phyloP scores from a whole-genome alignment of 2,888 invertebrate genomes.

The Eupithecia subfuscata region DNA sequence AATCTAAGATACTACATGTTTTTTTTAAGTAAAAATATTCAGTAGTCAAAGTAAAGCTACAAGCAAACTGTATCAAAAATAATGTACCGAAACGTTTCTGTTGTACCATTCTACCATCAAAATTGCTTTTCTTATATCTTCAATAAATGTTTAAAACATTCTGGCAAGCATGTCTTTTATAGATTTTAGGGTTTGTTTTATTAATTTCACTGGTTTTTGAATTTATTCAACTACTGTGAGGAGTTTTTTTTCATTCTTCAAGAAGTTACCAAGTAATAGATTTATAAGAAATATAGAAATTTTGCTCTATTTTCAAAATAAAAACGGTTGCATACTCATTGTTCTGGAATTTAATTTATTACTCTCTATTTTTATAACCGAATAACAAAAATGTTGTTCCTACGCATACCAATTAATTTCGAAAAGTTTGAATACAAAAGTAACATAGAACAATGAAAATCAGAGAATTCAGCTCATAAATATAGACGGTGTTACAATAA shows the following conservation, averaged over 20 bases:
- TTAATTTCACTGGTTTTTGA: constrained; percentile 70
- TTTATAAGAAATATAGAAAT: not conserved
- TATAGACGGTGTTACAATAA: constrained; percentile 70
- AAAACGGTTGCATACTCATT: not conserved
- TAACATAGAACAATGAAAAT: constrained; percentile 48
- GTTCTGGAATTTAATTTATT: not conserved
- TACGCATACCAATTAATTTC: constrained; percentile 16
- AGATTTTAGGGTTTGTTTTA: constrained; percentile 78
- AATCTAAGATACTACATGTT: not conserved
- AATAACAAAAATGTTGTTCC: constrained; percentile 1
- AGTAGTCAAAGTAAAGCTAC: constrained; percentile 54
- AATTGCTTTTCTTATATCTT: constrained; percentile 79
- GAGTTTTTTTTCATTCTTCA: not conserved
- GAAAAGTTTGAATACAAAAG: constrained; percentile 32
- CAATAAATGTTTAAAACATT: constrained; percentile 80
- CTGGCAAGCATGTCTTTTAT: constrained; percentile 82
- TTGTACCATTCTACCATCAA: constrained; percentile 75
- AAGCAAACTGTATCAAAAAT: constrained; percentile 47
- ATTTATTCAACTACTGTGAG: constrained; percentile 41
- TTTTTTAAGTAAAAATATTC: not conserved
- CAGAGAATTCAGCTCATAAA: constrained; percentile 61
- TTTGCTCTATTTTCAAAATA: not conserved
- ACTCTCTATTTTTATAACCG: not conserved
- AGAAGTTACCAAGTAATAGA: not conserved
- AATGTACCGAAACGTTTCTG: constrained; percentile 68